These are phyloP conservation scores for Poecilia latipinna DNA, from an alignment of 2,113 vertebrate genomes.

Conservation along the genomic window DNA sequence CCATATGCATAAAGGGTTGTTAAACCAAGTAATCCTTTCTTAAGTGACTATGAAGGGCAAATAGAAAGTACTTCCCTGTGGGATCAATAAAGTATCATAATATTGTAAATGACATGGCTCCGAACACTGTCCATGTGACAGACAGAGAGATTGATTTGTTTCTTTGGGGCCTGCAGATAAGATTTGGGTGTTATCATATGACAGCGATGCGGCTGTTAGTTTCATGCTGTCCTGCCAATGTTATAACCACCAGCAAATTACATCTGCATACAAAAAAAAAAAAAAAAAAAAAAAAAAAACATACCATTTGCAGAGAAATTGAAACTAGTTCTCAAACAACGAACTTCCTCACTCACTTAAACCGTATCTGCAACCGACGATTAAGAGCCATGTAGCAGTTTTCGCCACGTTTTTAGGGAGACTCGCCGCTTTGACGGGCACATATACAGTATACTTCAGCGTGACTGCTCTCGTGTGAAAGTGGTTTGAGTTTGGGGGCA, in stretches of 20 bases:
- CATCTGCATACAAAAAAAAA: neutral
- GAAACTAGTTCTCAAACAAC: neutral
- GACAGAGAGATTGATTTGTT: constrained; percentile 31
- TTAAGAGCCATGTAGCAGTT: neutral
- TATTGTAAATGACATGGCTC: constrained; percentile 49
- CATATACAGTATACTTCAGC: neutral
- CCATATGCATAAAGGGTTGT: constrained; percentile 10
- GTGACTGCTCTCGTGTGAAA: constrained; percentile 60
- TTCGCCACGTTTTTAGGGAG: constrained; percentile 17
- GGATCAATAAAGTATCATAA: constrained; percentile 57
- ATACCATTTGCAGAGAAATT: neutral
- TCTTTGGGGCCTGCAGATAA: constrained; percentile 28
- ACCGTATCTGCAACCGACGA: constrained; percentile 2
- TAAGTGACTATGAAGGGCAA: constrained; percentile 43
- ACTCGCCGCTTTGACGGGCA: constrained; percentile 21
- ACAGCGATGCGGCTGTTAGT: constrained; percentile 13
- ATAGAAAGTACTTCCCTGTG: constrained; percentile 34
- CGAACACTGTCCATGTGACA: constrained; percentile 32
- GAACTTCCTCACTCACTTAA: neutral
- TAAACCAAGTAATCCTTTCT: constrained; percentile 32
- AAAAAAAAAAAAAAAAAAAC: neutral
- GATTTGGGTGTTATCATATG: constrained; percentile 33
- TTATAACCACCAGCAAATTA: constrained; percentile 15
- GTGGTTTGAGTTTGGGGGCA: constrained; percentile 66
- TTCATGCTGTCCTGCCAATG: constrained; percentile 27